A percentile compares a stretch with the other conserved stretches of the same genome.
These are phyloP conservation scores for Lathronympha strigana DNA, from an alignment of 2,888 invertebrate species.

Conservation along the genomic window DNA sequence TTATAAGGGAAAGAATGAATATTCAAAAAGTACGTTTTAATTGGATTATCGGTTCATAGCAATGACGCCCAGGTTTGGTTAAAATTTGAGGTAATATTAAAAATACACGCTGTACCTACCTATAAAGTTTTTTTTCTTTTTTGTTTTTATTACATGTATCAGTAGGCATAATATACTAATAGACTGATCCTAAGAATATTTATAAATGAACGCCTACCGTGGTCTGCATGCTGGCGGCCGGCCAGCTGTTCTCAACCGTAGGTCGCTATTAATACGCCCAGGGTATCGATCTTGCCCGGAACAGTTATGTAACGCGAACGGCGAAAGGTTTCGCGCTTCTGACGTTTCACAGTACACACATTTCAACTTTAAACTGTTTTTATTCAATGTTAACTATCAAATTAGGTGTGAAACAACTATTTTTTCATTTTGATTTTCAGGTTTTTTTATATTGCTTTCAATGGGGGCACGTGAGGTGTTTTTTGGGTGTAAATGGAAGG, in stretches of 20 bases:
- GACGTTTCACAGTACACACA: slow-evolving; percentile 62
- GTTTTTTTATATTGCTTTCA: slow-evolving; percentile 5
- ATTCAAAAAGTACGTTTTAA: too few relatives aligned
- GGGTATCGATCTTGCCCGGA: slow-evolving; percentile 80
- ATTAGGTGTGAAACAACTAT: background rate
- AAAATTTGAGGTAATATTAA: too few relatives aligned
- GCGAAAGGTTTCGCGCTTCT: slow-evolving; percentile 67
- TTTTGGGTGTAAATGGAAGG: slow-evolving; percentile 56
- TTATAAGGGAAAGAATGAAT: too few relatives aligned
- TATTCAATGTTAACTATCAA: background rate
- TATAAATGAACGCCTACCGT: slow-evolving; percentile 60
- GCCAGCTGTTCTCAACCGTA: slow-evolving; percentile 79
- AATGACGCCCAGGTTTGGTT: too few relatives aligned
- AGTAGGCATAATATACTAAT: too few relatives aligned
- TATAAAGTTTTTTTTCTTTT: too few relatives aligned
- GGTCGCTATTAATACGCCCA: slow-evolving; percentile 79
- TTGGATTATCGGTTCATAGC: too few relatives aligned
- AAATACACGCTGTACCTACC: too few relatives aligned
- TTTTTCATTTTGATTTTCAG: background rate
- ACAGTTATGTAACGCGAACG: slow-evolving; percentile 77
- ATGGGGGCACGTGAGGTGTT: slow-evolving; percentile 17
- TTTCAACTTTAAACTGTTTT: slow-evolving; percentile 42
- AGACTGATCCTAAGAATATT: background rate
- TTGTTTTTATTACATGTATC: too few relatives aligned
- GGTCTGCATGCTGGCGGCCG: slow-evolving; percentile 75